phyloP scores from a whole-genome alignment of 2,113 vertebrate genomes.

The Eretmochelys imbricata region DNA sequence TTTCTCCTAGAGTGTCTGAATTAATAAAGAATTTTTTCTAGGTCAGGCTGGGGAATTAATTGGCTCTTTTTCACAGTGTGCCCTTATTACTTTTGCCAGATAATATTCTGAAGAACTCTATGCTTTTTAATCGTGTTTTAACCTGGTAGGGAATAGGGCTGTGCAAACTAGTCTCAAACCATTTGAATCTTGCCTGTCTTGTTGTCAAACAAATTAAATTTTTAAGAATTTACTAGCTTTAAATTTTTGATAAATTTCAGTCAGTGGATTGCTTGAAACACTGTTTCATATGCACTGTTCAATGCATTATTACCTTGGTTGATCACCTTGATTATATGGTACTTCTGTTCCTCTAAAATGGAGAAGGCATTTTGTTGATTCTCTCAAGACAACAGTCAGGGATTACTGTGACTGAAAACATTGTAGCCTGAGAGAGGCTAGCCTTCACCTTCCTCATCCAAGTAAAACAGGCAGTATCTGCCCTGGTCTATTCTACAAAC shows the following conservation, averaged over 20 bases:
- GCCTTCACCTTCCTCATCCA: neutral
- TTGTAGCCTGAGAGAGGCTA: neutral
- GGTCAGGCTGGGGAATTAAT: neutral
- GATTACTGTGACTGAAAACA: neutral
- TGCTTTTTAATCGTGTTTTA: neutral
- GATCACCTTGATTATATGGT: neutral
- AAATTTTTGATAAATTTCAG: neutral
- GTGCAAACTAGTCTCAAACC: neutral
- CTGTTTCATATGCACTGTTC: fast-evolving
- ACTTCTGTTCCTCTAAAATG: neutral
- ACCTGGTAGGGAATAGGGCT: neutral
- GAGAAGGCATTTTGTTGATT: neutral
- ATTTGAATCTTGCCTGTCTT: fast-evolving
- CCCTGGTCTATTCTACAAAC: too few species aligned
- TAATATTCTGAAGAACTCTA: too few species aligned
- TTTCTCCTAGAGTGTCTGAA: fast-evolving
- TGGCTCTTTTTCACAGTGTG: neutral
- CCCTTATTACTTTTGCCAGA: neutral
- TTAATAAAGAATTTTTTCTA: neutral
- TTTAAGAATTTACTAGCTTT: neutral
- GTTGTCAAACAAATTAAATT: neutral
- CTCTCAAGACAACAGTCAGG: neutral
- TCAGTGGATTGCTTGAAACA: neutral
- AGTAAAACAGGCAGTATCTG: neutral
- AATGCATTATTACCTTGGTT: neutral